phyloP scores from a whole-genome alignment of 2,113 vertebrate genomes.

The Caranx ignobilis region DNA sequence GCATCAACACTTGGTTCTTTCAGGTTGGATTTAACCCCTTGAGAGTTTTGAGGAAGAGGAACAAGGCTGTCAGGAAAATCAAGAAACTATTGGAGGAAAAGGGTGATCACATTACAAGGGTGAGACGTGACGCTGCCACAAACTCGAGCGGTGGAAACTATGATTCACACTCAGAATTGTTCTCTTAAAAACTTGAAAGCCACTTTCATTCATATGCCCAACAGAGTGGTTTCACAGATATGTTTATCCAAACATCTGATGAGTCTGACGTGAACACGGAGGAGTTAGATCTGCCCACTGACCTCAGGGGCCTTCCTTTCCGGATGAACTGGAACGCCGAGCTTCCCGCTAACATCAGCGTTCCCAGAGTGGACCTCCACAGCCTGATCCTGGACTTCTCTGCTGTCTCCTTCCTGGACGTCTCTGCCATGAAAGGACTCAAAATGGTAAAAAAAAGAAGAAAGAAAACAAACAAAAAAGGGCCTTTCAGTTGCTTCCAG shows the following conservation, averaged over 20 bases:
- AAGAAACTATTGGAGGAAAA: conserved; percentile 85
- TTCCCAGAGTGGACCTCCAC: conserved; percentile 88
- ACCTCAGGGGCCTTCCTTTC: conserved; percentile 83
- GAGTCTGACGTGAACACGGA: conserved; percentile 74
- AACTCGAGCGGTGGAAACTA: background rate
- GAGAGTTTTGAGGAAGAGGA: conserved; percentile 91
- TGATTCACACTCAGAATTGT: background rate
- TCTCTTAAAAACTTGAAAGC: background rate
- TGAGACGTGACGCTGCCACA: conserved; percentile 53
- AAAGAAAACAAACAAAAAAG: background rate
- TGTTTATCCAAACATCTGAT: background rate
- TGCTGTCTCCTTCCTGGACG: conserved; percentile 92
- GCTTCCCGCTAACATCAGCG: conserved; percentile 81
- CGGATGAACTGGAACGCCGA: conserved; percentile 85
- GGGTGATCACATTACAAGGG: conserved; percentile 80
- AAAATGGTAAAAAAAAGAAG: conserved; percentile 85
- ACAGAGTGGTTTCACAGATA: conserved; percentile 26
- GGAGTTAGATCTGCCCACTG: conserved; percentile 83
- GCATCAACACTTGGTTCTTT: background rate
- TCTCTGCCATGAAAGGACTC: conserved; percentile 90
- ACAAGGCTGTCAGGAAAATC: conserved; percentile 92
- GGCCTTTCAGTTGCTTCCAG: background rate
- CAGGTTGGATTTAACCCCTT: conserved; percentile 92
- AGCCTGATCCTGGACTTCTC: conserved; percentile 93
- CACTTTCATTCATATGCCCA: background rate